phyloP scores from a whole-genome alignment of 2,113 vertebrate species.

The Hippoglossus stenolepis region DNA sequence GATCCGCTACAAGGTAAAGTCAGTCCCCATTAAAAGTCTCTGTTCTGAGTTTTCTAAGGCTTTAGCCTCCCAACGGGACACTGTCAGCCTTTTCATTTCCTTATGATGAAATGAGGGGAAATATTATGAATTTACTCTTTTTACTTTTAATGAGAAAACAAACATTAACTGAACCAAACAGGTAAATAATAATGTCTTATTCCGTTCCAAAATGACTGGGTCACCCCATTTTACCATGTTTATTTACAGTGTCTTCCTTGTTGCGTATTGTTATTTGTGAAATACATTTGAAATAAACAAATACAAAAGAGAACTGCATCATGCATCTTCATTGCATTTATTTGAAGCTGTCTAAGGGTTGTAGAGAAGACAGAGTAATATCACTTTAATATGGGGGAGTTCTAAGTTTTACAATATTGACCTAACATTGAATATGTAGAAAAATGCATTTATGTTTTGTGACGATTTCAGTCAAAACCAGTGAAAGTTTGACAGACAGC shows the following conservation, averaged over 20 bases:
- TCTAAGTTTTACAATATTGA: too few relatives aligned
- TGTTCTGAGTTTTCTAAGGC: background rate
- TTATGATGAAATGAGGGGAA: too few relatives aligned
- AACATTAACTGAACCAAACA: background rate
- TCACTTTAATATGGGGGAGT: background rate
- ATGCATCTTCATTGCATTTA: background rate
- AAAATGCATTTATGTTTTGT: background rate
- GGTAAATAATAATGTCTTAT: conserved; percentile 29
- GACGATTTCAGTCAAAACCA: background rate
- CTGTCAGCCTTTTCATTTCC: too few relatives aligned
- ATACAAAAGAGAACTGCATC: conserved; percentile 9
- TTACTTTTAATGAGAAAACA: background rate
- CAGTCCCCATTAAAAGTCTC: background rate
- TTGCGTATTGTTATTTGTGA: conserved; percentile 23
- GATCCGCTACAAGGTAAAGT: background rate
- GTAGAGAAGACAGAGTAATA: background rate
- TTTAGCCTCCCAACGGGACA: background rate
- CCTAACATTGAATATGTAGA: background rate
- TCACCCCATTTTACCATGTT: background rate
- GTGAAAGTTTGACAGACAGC: background rate
- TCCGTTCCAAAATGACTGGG: background rate
- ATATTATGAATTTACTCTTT: background rate
- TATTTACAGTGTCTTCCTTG: conserved; percentile 6
- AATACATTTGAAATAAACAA: conserved; percentile 49
- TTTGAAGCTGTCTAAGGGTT: background rate